These are phyloP conservation scores for Oryzias curvinotus DNA, from an alignment of 2,113 vertebrate genomes.

Conservation along the genomic window DNA sequence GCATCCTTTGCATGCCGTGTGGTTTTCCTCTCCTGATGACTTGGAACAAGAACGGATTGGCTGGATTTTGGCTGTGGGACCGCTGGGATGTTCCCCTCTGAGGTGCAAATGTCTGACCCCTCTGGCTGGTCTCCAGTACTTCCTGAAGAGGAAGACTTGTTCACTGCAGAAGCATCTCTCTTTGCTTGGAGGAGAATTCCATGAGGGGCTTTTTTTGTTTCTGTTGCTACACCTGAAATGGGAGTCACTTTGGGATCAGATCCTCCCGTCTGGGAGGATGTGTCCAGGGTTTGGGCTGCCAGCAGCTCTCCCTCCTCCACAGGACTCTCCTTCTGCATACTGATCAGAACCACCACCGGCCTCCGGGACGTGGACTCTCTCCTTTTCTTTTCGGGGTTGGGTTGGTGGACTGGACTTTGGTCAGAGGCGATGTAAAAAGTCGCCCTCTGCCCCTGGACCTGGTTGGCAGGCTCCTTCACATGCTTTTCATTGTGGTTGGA, in stretches of 20 bases:
- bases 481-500: constrained; percentile 52
- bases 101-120: constrained; percentile 7
- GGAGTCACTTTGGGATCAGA: not conserved
- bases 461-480: constrained; percentile 17
- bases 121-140: constrained; percentile 5
- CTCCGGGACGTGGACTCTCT: constrained; percentile 58
- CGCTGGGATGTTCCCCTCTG: constrained; percentile 56
- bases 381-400: constrained; percentile 44
- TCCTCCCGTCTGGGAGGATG: constrained; percentile 39
- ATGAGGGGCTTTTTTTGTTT: not conserved
- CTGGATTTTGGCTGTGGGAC: constrained; percentile 31
- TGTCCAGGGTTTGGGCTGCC: constrained; percentile 47
- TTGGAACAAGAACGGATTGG: not conserved
- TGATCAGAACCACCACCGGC: constrained; percentile 78
- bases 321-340: constrained; percentile 77
- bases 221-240: constrained; percentile 12
- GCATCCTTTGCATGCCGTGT: constrained; percentile 17
- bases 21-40: constrained; percentile 30
- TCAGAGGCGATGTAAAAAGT: constrained; percentile 88
- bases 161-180: not conserved
- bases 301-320: constrained; percentile 60
- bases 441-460: constrained; percentile 74
- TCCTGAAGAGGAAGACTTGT: constrained; percentile 2
- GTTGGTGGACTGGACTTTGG: constrained; percentile 65
- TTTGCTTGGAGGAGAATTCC: not conserved